phyloP scores from a whole-genome alignment of 2,888 invertebrate species.

The Falcaria lacertinaria region DNA sequence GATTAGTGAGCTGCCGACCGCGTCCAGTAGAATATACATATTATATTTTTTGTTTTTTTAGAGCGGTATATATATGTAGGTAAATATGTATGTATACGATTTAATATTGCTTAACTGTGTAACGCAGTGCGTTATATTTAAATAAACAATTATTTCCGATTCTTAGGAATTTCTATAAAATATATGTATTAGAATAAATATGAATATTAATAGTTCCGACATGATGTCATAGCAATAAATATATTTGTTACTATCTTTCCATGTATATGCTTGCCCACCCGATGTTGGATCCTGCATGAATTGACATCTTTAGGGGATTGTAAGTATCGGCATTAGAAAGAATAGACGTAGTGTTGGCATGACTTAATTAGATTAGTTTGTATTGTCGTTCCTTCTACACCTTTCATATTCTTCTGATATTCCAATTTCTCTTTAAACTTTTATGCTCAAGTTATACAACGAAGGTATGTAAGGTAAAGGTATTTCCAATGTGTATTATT shows the following conservation, averaged over 20 bases:
- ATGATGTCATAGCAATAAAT: conserved; percentile 9
- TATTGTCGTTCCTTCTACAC: neutral
- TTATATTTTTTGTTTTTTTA: too few species aligned
- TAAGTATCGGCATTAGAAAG: conserved; percentile 53
- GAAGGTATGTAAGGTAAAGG: too few species aligned
- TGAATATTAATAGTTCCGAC: too few species aligned
- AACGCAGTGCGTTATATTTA: too few species aligned
- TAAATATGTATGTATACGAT: neutral
- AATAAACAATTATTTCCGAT: too few species aligned
- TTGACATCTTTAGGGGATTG: conserved; percentile 72
- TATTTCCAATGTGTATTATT: too few species aligned
- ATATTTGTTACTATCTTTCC: conserved; percentile 45
- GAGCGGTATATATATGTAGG: neutral
- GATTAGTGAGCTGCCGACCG: neutral
- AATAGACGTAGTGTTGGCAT: conserved; percentile 32
- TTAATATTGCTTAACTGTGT: neutral
- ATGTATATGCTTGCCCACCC: conserved; percentile 61
- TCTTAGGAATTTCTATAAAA: too few species aligned
- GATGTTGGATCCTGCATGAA: conserved; percentile 72
- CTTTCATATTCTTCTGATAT: neutral
- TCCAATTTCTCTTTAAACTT: neutral
- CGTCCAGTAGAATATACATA: neutral
- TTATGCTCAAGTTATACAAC: neutral
- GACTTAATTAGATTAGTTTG: conserved; percentile 13
- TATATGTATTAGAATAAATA: too few species aligned